Evolutionary conservation across 2,113 vertebrate genomes (phyloP), one percentile per base, ranked within the genome.

Genomic region (Syngnathoides biaculeatus): DNA sequence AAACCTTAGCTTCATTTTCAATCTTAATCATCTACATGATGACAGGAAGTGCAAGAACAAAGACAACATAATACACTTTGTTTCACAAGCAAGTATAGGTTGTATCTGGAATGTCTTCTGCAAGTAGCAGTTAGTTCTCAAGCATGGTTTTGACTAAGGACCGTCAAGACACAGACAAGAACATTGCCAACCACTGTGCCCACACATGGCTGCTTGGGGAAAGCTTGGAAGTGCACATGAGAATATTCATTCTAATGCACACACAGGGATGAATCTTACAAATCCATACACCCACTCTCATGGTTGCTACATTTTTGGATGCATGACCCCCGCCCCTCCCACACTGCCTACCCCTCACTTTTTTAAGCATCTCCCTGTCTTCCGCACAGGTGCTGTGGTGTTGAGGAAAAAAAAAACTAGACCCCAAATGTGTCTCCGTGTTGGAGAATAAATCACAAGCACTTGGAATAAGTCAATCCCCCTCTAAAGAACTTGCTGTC

Each of bases 251-350:
- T 66, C 19, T 22, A 66, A 65, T 67, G 42, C 74, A 64, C n/a
- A 67, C 69, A 72, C 73, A 71, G 30, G 59, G 57, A 72, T 64
- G 61, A 68, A 35, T 75, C 66, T 71, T 59, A 67, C 69, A 79
- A 30, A 64, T 77, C 75, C 68, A 64, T 55, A 73, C 76, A 69
- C 75, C 79, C 80, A 81, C 77, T 74, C 85, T 79, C 40, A 84
- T 55, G 68, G 74, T 43, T 2, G 26, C 59, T 73, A 69, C 24
- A 22, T 60, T 61, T 76, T 77, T 73, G 3, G 3, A 35, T 35
- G 30, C 30, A 35, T 6, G 6, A 35, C 2, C 30, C 1, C 30
- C 30, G 4, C 30, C 1, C 30, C 30, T 6, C 30, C 30, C 30
- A 2, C 30, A 35, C 30, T 5, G 2, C 30, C 5, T 35, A 35